Percentiles rank a stretch among this genome's conserved stretches.
Evolutionary conservation across 2,797 vertebrate genomes (phyloP).

Genomic region (Mallotus villosus): DNA sequence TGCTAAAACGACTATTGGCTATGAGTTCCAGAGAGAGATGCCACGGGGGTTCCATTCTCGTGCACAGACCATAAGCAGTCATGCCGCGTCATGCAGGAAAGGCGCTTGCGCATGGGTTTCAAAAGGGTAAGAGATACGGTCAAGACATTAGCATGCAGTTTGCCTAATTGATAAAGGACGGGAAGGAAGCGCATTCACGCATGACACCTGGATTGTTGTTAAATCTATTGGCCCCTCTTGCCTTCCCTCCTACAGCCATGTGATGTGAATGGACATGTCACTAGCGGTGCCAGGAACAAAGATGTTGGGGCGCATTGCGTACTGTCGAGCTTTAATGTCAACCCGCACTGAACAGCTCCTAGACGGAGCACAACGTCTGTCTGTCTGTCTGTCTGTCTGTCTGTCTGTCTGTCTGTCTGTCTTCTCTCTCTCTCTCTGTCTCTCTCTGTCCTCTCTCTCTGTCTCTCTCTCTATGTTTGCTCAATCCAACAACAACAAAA

Average conservation of each 20-base stretch:
- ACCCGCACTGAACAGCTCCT: neutral
- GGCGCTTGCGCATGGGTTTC: neutral
- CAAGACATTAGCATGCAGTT: too few species aligned
- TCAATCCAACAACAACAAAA: too few species aligned
- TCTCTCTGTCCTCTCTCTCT: too few species aligned
- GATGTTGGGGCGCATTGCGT: neutral
- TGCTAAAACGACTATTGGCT: neutral
- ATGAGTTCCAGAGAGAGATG: constrained; percentile 45
- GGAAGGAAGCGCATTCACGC: neutral
- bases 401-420: too few species aligned
- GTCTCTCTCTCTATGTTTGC: too few species aligned
- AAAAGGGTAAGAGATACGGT: neutral
- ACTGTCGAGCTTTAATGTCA: constrained; percentile 22
- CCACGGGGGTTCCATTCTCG: constrained; percentile 24
- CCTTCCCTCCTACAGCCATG: neutral
- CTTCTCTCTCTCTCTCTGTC: too few species aligned
- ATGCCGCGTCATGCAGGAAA: constrained; percentile 64
- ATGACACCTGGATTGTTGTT: neutral
- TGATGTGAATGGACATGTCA: constrained; percentile 21
- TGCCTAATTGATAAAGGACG: too few species aligned
- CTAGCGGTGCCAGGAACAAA: constrained; percentile 2
- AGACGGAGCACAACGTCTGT: neutral
- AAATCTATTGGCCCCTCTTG: neutral
- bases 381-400: neutral
- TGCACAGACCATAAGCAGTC: constrained; percentile 54